phyloP scores from a whole-genome alignment of 2,888 invertebrate genomes.

The Coecobrya sp. region DNA sequence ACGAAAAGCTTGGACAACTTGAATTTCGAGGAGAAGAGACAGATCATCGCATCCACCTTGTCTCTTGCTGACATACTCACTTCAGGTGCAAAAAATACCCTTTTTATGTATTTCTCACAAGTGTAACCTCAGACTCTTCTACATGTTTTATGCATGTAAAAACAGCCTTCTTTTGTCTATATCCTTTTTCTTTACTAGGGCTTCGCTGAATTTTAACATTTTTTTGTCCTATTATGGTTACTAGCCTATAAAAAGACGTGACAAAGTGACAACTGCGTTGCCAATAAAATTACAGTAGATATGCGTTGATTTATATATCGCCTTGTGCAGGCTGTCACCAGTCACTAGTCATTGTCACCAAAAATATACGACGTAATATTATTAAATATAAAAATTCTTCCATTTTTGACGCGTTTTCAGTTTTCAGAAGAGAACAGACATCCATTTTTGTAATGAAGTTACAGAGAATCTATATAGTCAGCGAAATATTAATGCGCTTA shows the following conservation, averaged over 20 bases:
- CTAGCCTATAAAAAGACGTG: not conserved
- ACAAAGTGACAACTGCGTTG: not conserved
- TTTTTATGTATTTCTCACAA: not conserved
- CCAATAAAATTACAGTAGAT: not conserved
- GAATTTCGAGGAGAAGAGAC: slow-evolving; percentile 96
- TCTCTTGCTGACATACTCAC: slow-evolving; percentile 94
- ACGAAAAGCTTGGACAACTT: slow-evolving; percentile 89
- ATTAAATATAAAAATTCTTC: not conserved
- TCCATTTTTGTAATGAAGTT: not conserved
- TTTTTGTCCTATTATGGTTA: slow-evolving; percentile 2
- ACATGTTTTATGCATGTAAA: not conserved
- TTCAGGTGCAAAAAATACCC: slow-evolving; percentile 40
- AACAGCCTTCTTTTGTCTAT: not conserved
- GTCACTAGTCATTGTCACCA: not conserved
- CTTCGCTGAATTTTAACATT: not conserved
- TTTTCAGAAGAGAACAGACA: too few relatives aligned
- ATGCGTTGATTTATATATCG: not conserved
- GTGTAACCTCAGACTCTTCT: not conserved
- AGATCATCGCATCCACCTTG: slow-evolving; percentile 95
- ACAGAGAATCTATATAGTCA: not conserved
- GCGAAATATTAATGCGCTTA: not conserved
- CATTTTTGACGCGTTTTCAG: not conserved
- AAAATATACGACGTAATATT: not conserved
- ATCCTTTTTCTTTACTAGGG: not conserved
- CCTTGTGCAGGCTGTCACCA: slow-evolving; percentile 4